Evolutionary conservation across 2,888 invertebrate genomes (phyloP), one percentile per base, ranked within the genome.

Genomic region (Acronicta alni): DNA sequence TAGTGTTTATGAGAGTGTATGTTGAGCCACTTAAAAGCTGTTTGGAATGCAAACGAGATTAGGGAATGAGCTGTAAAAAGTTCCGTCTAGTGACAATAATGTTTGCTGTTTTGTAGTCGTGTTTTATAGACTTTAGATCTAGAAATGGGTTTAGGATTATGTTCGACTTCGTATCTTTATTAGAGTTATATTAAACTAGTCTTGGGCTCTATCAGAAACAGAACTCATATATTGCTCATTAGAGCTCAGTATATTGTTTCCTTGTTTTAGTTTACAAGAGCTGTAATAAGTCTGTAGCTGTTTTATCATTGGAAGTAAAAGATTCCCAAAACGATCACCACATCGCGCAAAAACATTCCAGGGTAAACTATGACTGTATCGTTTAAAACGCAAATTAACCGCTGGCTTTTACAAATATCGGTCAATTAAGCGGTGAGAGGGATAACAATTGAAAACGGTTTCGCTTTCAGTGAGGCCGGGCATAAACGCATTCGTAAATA

Each of bases 391-490:
- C 80, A 79, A 84, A 89, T 87, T 87, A 87, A 82, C 83, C 72
- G 63, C 69, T 71, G 77, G 76, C 87, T 86, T 91, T 91, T 90
- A 91, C 93, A 90, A 91, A 93, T 93, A 91, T 92, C 92, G 91
- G 91, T 89, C 92, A 92, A 92, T 92, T 92, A 91, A 90, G 84
- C 82, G 82, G 70, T 82, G 85, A 79, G 84, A 83, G 89, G 85
- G 91, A 91, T 91, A 92, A 92, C 92, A 92, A 92, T 92, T 89
- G 91, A 85, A 89, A 90, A 85, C 86, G 88, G 88, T 92, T 92
- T 92, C 92, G 77, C 92, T 94, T 92, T 93, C 92, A 81, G 63
- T 79, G 86, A 79, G 82, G 82, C 84, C 76, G 80, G 86, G 80
- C 81, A 86, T 87, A 80, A 82, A 81, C 79, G 86, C 71, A 81